Evolutionary conservation across 2,888 invertebrate species (phyloP), one percentile per base, ranked within the genome.

Genomic region (Athetis lepigone): DNA sequence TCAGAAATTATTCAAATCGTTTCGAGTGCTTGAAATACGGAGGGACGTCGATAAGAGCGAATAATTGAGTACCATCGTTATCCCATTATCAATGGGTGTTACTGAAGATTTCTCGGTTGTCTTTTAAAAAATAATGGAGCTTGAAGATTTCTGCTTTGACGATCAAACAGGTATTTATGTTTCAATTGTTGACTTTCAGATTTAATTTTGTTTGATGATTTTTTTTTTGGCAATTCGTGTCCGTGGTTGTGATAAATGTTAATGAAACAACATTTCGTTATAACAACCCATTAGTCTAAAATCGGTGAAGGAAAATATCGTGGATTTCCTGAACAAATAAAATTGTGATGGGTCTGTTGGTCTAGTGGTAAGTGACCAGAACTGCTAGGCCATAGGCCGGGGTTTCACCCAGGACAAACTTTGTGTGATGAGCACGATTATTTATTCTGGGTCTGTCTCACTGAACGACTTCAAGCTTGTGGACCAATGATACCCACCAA

Each of bases 1-100:
- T 66, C 61, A 59, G 56, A 72, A 79, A 75, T 82, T 77, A 81
- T 81, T 79, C 68, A 82, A 81, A 81, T 80, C 58, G 40, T 19
- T 47, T 18, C 3, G 23, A 72, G 72, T 51, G 63, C 56, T 66
- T 54, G 57, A 55, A 73, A 75, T 49, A 72, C 55, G 52, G 39
- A 40, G 29, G n/a, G 40, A 46, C 54, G 56, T 52, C 67, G 73
- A 77, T 73, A 79, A 72, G 56, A 59, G 52, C 7, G n/a, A 57
- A 71, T 79, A 76, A 83, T 80, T 80, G 80, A 79, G 77, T 75
- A 45, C 65, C 72, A 67, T 71, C 71, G 43, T 70, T 70, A 75
- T 70, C 45, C 54, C 57, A 69, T 65, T 70, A 74, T 77, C 55
- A 68, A 70, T 62, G 70, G 59, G 25, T 51, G 52, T 57, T 62